phyloP scores from a whole-genome alignment of 2,888 invertebrate species.

The Polymixis lichenea region DNA sequence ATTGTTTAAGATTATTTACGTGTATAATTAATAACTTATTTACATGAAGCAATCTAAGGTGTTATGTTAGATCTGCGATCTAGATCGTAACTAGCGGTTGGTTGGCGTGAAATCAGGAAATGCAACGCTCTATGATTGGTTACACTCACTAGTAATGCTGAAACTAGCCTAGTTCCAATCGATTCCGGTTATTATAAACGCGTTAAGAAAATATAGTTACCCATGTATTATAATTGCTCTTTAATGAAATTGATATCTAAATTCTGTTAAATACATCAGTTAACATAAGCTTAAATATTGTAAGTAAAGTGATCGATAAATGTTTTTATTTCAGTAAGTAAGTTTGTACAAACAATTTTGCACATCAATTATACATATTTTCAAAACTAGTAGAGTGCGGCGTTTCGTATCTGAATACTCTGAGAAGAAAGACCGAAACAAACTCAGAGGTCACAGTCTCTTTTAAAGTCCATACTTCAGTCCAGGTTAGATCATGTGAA shows the following conservation, averaged over 20 bases:
- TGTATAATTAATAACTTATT: conserved; percentile 60
- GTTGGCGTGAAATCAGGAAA: conserved; percentile 80
- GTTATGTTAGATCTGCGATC: conserved; percentile 72
- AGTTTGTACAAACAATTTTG: too few relatives aligned
- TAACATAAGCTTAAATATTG: background rate
- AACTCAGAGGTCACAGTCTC: too few relatives aligned
- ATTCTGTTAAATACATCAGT: background rate
- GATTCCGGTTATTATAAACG: conserved; percentile 65
- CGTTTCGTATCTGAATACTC: too few relatives aligned
- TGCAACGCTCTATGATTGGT: conserved; percentile 76
- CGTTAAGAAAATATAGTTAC: conserved; percentile 63
- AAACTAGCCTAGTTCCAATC: conserved; percentile 70
- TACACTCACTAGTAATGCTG: conserved; percentile 70
- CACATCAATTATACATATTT: too few relatives aligned
- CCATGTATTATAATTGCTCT: conserved; percentile 30
- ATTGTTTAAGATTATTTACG: conserved; percentile 40
- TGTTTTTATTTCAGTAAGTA: too few relatives aligned
- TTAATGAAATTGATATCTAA: background rate
- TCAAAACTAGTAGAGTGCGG: too few relatives aligned
- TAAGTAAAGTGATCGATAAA: background rate
- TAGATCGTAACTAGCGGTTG: conserved; percentile 74
- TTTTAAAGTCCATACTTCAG: too few relatives aligned
- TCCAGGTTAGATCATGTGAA: too few relatives aligned
- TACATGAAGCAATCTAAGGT: conserved; percentile 64
- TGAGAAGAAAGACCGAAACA: too few relatives aligned